Conservation (phyloP, 2,888 invertebrate species). For the Balanococcus diminutus region DNA sequence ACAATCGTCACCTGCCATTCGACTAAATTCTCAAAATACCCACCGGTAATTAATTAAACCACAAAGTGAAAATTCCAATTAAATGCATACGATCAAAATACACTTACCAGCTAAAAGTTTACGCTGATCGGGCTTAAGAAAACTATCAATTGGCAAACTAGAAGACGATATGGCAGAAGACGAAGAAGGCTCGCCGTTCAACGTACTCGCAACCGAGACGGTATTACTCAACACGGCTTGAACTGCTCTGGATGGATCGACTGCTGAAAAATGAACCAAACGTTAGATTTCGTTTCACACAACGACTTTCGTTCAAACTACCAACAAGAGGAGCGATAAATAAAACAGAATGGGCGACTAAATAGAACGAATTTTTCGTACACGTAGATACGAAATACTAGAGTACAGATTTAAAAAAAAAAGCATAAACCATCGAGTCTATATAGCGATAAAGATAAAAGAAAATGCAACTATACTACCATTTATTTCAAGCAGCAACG, state of each 20-base stretch:
- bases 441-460: background rate
- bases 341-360: background rate
- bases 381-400: background rate
- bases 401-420: background rate
- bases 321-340: background rate
- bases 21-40: no score
- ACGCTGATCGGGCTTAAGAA: conserved; percentile 53
- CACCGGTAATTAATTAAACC: no score
- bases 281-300: no score
- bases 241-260: conserved; percentile 50
- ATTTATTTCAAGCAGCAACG: conserved; percentile 40
- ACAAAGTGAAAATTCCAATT: no score
- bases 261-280: conserved; percentile 12
- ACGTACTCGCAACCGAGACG: conserved; percentile 47
- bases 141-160: conserved; percentile 53
- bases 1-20: no score
- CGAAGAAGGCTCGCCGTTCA: conserved; percentile 50
- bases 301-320: background rate
- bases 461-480: conserved; percentile 40
- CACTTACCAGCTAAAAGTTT: conserved; percentile 50
- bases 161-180: conserved; percentile 53
- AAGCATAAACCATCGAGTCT: background rate
- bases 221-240: conserved; percentile 53
- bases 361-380: background rate
- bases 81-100: background rate